Base-by-base conservation (phyloP, 1,140 invertebrate species). In the Plutomurus gul region DNA sequence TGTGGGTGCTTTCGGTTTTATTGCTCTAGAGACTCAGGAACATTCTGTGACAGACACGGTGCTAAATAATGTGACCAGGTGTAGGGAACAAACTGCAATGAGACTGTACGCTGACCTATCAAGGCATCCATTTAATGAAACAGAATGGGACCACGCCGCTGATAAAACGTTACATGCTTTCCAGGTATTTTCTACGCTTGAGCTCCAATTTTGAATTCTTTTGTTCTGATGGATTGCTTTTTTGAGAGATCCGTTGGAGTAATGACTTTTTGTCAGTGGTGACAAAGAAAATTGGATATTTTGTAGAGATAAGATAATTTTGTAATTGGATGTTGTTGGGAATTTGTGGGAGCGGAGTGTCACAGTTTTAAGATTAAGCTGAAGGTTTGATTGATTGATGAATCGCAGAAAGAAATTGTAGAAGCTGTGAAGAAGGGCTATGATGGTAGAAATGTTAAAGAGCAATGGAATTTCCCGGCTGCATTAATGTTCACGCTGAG, bases 1-100 rank as follows among this genome's bases (percentile, higher is more conserved):
- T 56, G 90, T 98, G 10, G 97, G 97, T 0, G 97, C 97, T 0
- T 92, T 97, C 27, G 92, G 95, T 39, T 99, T 99, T 86, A 93
- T 92, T 85, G 89, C 90, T 56, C 92, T 99, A 43, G 97, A 99
- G 86, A 90, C 90, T 1, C 88, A 91, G 77, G 90, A 90, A 27
- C 90, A 93, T 49, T 84, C 89, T 89, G 79, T 86, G 84, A 75
- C 90, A 89, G 82, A 87, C 89, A 25, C 27, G 27, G 77, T 78
- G 76, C 82, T 87, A 4, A 75, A 83, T 22, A 80, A 85, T 72
- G 78, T 82, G 6, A 43, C 36, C 5, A 40, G 27, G 27, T 77
- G 84, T 30, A 86, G 91, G 6, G 86, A 88, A 33, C 87, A 86
- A 40, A 92, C 89, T 83, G 90, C 92, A 0, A 84, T 88, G 4